Conservation (phyloP, 1,140 invertebrate genomes). For the Doryteuthis pealeii region DNA sequence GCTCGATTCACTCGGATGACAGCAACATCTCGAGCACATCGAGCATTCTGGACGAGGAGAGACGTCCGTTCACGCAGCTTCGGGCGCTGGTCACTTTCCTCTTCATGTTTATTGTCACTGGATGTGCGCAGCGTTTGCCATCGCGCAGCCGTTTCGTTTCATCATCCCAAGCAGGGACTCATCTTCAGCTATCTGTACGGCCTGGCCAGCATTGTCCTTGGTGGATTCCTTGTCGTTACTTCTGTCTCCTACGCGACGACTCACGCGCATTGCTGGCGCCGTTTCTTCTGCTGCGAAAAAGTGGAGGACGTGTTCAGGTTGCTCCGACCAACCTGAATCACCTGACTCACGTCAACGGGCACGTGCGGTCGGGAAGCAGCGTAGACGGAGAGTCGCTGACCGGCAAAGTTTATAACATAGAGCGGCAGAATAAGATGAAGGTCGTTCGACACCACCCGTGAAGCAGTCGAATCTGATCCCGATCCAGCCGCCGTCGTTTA, state of each 20-base stretch:
- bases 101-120: constrained; percentile 77
- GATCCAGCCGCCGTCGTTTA: constrained; percentile 45
- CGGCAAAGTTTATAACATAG: constrained; percentile 43
- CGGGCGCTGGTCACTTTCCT: constrained; percentile 76
- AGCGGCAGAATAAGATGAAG: constrained; percentile 36
- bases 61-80: constrained; percentile 77
- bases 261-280: constrained; percentile 65
- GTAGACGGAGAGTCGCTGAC: constrained; percentile 30
- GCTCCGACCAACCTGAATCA: constrained; percentile 24
- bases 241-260: constrained; percentile 83
- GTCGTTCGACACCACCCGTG: constrained; percentile 21
- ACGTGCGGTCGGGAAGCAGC: constrained; percentile 43
- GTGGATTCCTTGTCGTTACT: constrained; percentile 82
- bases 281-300: constrained; percentile 45
- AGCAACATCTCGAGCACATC: constrained; percentile 65
- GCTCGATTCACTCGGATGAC: constrained; percentile 33
- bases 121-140: constrained; percentile 69
- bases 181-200: constrained; percentile 79
- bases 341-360: constrained; percentile 43
- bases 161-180: constrained; percentile 73
- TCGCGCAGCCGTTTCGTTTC: constrained; percentile 51
- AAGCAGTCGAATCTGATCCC: constrained; percentile 55
- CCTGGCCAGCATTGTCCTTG: constrained; percentile 71
- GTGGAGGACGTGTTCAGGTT: constrained; percentile 23
- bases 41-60: constrained; percentile 79